A percentile compares a stretch with the other conserved stretches of the same genome.
Evolutionary conservation across 2,888 invertebrate genomes (phyloP).

Genomic region (Gasteruption jaculator): DNA sequence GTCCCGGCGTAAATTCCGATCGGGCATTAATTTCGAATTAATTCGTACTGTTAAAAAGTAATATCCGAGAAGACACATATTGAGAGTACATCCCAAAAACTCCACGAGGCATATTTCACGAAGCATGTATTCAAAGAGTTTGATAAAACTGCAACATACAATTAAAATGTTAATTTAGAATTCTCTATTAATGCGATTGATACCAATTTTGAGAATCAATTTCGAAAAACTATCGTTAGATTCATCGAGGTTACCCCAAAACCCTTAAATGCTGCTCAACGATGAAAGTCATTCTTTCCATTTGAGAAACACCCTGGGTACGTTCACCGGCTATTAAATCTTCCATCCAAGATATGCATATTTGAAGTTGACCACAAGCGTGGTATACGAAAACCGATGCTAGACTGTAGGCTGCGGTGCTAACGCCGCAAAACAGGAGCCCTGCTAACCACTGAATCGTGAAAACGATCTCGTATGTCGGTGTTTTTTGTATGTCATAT

Average conservation of each 20-base stretch:
- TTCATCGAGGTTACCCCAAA: too few relatives aligned
- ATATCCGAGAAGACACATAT: conserved; percentile 35
- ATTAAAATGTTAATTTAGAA: too few relatives aligned
- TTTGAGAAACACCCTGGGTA: too few relatives aligned
- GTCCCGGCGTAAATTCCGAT: too few relatives aligned
- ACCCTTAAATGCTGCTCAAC: too few relatives aligned
- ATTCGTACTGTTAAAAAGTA: conserved; percentile 31
- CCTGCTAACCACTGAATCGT: conserved; percentile 18
- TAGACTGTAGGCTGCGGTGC: conserved; percentile 29
- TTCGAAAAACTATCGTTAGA: too few relatives aligned
- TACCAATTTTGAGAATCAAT: too few relatives aligned
- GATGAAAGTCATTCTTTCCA: too few relatives aligned
- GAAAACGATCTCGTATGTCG: conserved; percentile 21
- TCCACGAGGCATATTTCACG: conserved; percentile 34
- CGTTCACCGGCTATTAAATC: too few relatives aligned
- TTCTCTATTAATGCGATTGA: too few relatives aligned
- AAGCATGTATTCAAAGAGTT: conserved; percentile 26
- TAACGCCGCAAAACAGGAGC: conserved; percentile 13
- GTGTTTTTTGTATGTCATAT: conserved; percentile 14
- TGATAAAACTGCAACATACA: conserved; percentile 32
- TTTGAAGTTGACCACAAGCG: conserved; percentile 32
- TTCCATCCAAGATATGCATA: conserved; percentile 25
- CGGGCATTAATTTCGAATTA: too few relatives aligned
- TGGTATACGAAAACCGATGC: conserved; percentile 32
- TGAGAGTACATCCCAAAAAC: conserved; percentile 33